phyloP scores from a whole-genome alignment of 1,140 invertebrate genomes.

The Myzus persicae region DNA sequence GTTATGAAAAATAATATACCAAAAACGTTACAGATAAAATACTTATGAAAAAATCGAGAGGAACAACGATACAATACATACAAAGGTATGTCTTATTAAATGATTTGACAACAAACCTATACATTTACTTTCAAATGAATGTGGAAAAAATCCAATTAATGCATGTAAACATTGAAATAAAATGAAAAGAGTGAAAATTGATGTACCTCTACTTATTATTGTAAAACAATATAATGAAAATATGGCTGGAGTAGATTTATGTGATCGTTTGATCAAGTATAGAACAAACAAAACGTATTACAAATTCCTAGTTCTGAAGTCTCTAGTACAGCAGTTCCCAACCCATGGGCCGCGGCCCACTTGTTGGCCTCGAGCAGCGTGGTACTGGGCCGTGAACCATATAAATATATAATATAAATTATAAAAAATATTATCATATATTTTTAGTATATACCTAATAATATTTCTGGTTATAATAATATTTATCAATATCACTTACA shows the following conservation, averaged over 20 bases:
- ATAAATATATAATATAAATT: no score
- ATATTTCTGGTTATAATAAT: no score
- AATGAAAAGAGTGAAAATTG: not conserved
- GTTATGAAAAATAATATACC: not conserved
- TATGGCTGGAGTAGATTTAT: not conserved
- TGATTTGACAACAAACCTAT: not conserved
- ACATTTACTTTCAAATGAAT: not conserved
- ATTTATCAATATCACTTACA: no score
- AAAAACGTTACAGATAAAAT: conserved; percentile 8
- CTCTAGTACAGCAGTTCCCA: no score
- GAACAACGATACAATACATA: not conserved
- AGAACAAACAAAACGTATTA: not conserved
- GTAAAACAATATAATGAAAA: not conserved
- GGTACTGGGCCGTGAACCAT: no score
- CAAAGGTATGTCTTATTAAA: not conserved
- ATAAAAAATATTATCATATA: no score
- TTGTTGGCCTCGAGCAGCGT: no score
- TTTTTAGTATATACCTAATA: no score
- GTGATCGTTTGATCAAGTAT: no score
- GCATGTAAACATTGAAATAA: not conserved
- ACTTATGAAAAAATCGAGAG: not conserved
- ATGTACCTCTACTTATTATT: not conserved
- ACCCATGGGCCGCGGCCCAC: no score
- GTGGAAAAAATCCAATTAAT: not conserved
- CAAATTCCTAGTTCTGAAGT: not conserved